phyloP scores from a whole-genome alignment of 2,888 invertebrate genomes.

The Trisateles emortualis region DNA sequence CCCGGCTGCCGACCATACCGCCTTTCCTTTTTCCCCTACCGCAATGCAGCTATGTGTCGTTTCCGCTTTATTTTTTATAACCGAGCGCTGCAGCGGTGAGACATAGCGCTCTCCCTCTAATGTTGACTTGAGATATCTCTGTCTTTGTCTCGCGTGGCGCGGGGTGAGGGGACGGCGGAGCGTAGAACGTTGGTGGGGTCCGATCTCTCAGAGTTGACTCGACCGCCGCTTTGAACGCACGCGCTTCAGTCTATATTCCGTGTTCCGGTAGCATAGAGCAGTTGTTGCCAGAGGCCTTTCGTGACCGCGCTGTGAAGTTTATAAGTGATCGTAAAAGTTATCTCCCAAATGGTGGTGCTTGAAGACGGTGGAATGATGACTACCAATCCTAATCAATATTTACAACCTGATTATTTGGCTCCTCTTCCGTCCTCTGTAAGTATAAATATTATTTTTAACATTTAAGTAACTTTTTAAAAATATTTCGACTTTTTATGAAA shows the following conservation, averaged over 20 bases:
- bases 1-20: conserved; percentile 82
- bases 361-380: conserved; percentile 96
- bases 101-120: conserved; percentile 76
- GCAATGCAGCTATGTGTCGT: conserved; percentile 86
- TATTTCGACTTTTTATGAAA: not conserved
- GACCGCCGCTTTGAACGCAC: conserved; percentile 72
- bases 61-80: conserved; percentile 86
- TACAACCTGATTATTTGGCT: conserved; percentile 98
- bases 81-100: conserved; percentile 83
- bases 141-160: conserved; percentile 66
- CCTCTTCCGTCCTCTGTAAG: conserved; percentile 98
- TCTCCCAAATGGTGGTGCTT: conserved; percentile 93
- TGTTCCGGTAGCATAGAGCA: conserved; percentile 73
- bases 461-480: conserved; percentile 16
- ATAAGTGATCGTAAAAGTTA: conserved; percentile 72
- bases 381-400: conserved; percentile 96
- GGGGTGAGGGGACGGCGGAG: conserved; percentile 64
- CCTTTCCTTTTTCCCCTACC: conserved; percentile 86
- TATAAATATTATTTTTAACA: conserved; percentile 59
- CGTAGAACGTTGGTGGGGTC: conserved; percentile 75
- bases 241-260: conserved; percentile 59
- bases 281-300: conserved; percentile 73
- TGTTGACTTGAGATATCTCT: conserved; percentile 67
- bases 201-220: conserved; percentile 80
- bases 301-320: conserved; percentile 79